Evolutionary conservation across 2,888 invertebrate species (phyloP), one percentile per base, ranked within the genome.

Genomic region (Lasioglossum lativentre): DNA sequence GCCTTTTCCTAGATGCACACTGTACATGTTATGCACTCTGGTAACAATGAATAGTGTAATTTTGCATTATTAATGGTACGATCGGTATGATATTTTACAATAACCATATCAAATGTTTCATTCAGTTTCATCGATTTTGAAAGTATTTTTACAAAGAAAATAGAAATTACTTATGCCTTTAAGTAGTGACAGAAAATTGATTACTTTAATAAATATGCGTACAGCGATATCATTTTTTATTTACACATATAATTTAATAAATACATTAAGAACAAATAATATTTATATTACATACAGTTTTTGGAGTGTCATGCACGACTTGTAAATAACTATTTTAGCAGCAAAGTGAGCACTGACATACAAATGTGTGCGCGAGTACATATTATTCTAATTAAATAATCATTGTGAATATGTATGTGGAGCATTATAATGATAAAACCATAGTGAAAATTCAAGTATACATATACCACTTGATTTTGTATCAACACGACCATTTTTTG

Each of bases 191-290:
- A 30, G 34, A 34, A 68, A 68, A 34, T 10, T 19, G 34, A 66
- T 66, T 38, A 80, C 40, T 80, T 70, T 78, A 66, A 82, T 70
- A 72, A 56, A 66, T 70, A 71, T 88, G 72, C 85, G 78, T 74
- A 78, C 27, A 75, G 30, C 40, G 30, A 68, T 75, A 77, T 27
- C 34, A 34, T 10, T 66, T 47, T 85, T 87, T 91, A 90, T 91
- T 90, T 91, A 91, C 77, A 90, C 77, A 84, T 66, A 83, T 80
- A 86, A 85, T 78, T 86, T 84, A 89, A 90, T 89, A 91, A 90
- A 90, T 91, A 91, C 85, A 89, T 72, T 87, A 80, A 81, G 70
- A 85, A 85, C 72, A 85, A 89, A 71, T 82, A 81, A 71, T 75
- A 72, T 52, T 78, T 81, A 84, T 83, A 74, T 73, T 78, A 81